phyloP scores from a whole-genome alignment of 2,888 invertebrate genomes.

The Stenichneumon culpator region DNA sequence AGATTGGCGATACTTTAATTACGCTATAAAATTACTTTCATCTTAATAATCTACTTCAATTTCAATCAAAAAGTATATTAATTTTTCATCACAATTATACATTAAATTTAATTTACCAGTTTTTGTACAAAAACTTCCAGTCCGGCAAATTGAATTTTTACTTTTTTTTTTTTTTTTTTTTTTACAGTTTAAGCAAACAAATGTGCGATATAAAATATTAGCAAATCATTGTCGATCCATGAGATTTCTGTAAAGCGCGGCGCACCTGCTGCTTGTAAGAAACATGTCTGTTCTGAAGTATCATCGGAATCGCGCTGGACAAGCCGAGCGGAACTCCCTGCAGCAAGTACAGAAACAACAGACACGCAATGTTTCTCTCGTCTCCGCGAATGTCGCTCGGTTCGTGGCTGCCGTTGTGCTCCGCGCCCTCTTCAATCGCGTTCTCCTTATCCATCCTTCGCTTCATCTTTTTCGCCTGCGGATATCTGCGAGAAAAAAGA shows the following conservation, averaged over 20 bases:
- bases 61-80: too few relatives aligned
- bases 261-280: slow-evolving; percentile 96
- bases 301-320: slow-evolving; percentile 97
- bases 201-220: background rate
- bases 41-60: too few relatives aligned
- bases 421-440: slow-evolving; percentile 67
- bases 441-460: slow-evolving; percentile 68
- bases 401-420: slow-evolving; percentile 69
- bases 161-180: too few relatives aligned
- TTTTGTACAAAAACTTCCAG: too few relatives aligned
- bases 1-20: too few relatives aligned
- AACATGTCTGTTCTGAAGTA: slow-evolving; percentile 96
- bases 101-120: too few relatives aligned
- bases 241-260: background rate
- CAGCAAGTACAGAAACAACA: slow-evolving; percentile 96
- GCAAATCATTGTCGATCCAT: background rate
- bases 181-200: background rate
- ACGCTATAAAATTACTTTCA: too few relatives aligned
- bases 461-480: slow-evolving; percentile 65
- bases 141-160: too few relatives aligned
- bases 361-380: slow-evolving; percentile 92
- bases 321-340: slow-evolving; percentile 98
- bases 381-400: slow-evolving; percentile 87
- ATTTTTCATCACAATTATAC: too few relatives aligned
- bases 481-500: slow-evolving; percentile 9